These are phyloP conservation scores for Lota lota DNA, from an alignment of 2,113 vertebrate species.

Conservation along the genomic window DNA sequence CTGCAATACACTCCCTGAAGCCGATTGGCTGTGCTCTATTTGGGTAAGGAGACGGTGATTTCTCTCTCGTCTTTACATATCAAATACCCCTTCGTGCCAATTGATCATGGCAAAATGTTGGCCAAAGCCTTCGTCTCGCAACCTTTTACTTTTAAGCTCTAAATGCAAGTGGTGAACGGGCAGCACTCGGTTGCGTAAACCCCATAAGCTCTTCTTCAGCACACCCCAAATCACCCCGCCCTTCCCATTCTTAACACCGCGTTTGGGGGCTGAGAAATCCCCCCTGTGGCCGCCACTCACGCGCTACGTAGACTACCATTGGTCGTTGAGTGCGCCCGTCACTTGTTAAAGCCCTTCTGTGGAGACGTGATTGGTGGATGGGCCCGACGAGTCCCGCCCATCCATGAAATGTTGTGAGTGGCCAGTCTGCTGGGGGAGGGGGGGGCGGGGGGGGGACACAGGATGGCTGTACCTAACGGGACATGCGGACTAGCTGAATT, in stretches of 20 bases:
- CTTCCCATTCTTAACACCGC: slow-evolving; percentile 7
- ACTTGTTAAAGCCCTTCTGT: slow-evolving; percentile 22
- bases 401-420: slow-evolving; percentile 46
- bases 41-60: too few species aligned
- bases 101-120: background rate
- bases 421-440: slow-evolving; percentile 43
- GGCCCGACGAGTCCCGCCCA: slow-evolving; percentile 19
- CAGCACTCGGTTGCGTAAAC: slow-evolving; percentile 16
- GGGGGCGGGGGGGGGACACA: slow-evolving; percentile 44
- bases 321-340: slow-evolving; percentile 14
- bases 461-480: slow-evolving; percentile 72
- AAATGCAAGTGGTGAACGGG: slow-evolving; percentile 19
- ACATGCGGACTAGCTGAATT: slow-evolving; percentile 67
- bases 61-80: too few species aligned
- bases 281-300: slow-evolving; percentile 44
- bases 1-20: too few species aligned
- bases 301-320: slow-evolving; percentile 17
- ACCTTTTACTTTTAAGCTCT: slow-evolving; percentile 5
- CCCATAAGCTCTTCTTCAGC: slow-evolving; percentile 37
- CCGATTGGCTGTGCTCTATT: too few species aligned
- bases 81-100: too few species aligned
- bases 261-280: background rate
- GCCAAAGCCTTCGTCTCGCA: background rate
- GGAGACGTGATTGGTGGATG: slow-evolving; percentile 50
- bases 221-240: slow-evolving; percentile 47